Evolutionary conservation across 1,140 invertebrate genomes (phyloP), one percentile per base, ranked within the genome.

Genomic region (Homalodisca vitripennis): DNA sequence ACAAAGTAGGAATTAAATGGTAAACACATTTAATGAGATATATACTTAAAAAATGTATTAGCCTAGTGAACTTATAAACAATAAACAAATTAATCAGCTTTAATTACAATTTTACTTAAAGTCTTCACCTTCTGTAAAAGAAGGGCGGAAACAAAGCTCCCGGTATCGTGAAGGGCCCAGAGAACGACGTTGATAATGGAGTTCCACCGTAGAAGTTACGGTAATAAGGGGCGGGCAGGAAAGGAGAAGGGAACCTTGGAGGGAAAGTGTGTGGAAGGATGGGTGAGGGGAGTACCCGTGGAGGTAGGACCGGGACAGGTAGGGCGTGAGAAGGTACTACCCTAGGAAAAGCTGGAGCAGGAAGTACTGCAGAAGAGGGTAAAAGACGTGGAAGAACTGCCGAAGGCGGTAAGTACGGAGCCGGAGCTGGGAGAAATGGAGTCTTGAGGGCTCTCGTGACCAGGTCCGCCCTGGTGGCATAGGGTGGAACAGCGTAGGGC

Each of bases 381-480:
- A 31, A 1, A 53, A 31, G 53, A 46, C 67, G 71, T 73, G 69
- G 72, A 67, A 46, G 47, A 71, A 64, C n/a, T 2, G 17, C 70
- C 74, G 26, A 53, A 70, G 29, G 65, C 62, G 27, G 70, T 17
- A 10, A 17, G 34, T 41, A 17, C 34, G 34, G 34, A 17, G 34
- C 6, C 6, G 34, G 20, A 53, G 10, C 48, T 53, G 48, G 48
- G 48, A 14, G 20, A 22, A 53, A 17, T 13, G 24, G 10, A 6
- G 77, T 73, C 46, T 47, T 70, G n/a, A 75, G 66, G 30, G 75
- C 77, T 41, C 77, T 78, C 1, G 77, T 79, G 20, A 77, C 77
- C 48, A 78, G 77, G 31, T 78, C 77, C 69, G 70, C 34, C 12
- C 63, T 66, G 30, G n/a, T 24, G 22, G 27, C 63, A 22, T 2